Conservation (phyloP, 2,888 invertebrate species). For the Apoda limacodes region DNA sequence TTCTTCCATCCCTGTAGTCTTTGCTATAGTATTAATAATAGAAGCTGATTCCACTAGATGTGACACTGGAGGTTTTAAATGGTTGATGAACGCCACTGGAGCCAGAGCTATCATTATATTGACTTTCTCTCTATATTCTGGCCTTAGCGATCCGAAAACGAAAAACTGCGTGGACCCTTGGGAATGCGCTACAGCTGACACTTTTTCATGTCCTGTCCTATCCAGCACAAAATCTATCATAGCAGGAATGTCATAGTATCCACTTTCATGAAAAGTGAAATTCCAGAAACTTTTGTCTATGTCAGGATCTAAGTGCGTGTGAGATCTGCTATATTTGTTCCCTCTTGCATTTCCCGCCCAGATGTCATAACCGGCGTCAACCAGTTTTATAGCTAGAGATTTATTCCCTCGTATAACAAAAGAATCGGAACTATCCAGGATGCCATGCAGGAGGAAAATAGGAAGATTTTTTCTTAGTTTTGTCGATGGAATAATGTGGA, state of each 20-base stretch:
- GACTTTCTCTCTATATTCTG: slow-evolving; percentile 51
- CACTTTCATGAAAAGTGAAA: slow-evolving; percentile 55
- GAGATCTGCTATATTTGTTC: slow-evolving; percentile 45
- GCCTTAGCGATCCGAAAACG: slow-evolving; percentile 38
- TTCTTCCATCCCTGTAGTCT: slow-evolving; percentile 35
- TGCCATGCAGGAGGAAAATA: slow-evolving; percentile 72
- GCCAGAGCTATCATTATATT: slow-evolving; percentile 49
- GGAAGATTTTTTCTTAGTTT: slow-evolving; percentile 42
- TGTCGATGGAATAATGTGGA: slow-evolving; percentile 44
- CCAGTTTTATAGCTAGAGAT: slow-evolving; percentile 46
- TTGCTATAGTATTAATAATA: slow-evolving; percentile 30
- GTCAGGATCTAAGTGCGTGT: slow-evolving; percentile 45
- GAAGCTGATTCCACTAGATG: slow-evolving; percentile 48
- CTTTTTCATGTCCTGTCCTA: slow-evolving; percentile 36
- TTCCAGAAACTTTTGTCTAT: slow-evolving; percentile 54
- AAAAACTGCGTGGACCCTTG: slow-evolving; percentile 47
- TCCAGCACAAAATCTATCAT: slow-evolving; percentile 53
- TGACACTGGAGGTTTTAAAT: slow-evolving; percentile 49
- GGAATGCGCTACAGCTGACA: slow-evolving; percentile 50
- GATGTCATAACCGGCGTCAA: slow-evolving; percentile 54
- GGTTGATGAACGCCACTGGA: slow-evolving; percentile 54
- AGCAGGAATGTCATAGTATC: slow-evolving; percentile 48
- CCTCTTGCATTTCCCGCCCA: slow-evolving; percentile 59
- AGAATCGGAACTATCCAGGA: slow-evolving; percentile 75
- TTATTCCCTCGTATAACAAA: slow-evolving; percentile 75